A percentile compares a stretch with the other conserved stretches of the same genome.
phyloP scores from a whole-genome alignment of 1,140 invertebrate genomes.

The Caenorhabditis latens region DNA sequence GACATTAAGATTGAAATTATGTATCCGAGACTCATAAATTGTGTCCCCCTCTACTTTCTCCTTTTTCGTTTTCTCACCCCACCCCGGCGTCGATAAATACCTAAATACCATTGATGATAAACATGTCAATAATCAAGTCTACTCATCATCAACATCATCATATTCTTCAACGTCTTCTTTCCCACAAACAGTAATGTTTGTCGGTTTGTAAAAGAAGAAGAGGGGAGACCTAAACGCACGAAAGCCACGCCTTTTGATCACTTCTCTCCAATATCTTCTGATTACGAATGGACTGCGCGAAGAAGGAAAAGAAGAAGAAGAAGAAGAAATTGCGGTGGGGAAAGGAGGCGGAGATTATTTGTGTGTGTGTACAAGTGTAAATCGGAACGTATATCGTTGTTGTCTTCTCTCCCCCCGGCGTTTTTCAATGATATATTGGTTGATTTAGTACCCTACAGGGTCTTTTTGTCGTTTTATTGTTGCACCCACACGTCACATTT shows the following conservation, averaged over 20 bases:
- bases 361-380: constrained; percentile 36
- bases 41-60: neutral
- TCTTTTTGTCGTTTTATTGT: neutral
- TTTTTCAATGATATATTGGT: constrained; percentile 46
- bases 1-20: too few species aligned
- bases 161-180: constrained; percentile 12
- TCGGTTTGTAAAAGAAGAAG: neutral
- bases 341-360: neutral
- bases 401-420: neutral
- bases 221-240: neutral
- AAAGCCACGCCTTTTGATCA: constrained; percentile 37
- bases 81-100: neutral
- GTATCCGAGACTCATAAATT: too few species aligned
- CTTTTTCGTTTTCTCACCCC: neutral
- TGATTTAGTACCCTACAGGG: constrained; percentile 4
- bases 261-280: neutral
- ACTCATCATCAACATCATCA: constrained; percentile 36
- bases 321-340: neutral
- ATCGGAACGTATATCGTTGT: constrained; percentile 28
- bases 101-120: constrained; percentile 45
- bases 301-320: neutral
- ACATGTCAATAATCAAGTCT: constrained; percentile 39
- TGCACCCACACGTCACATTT: constrained; percentile 9
- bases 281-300: neutral
- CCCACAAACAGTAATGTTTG: constrained; percentile 53